phyloP scores from a whole-genome alignment of 2,797 vertebrate genomes.

The Caiman crocodilus region DNA sequence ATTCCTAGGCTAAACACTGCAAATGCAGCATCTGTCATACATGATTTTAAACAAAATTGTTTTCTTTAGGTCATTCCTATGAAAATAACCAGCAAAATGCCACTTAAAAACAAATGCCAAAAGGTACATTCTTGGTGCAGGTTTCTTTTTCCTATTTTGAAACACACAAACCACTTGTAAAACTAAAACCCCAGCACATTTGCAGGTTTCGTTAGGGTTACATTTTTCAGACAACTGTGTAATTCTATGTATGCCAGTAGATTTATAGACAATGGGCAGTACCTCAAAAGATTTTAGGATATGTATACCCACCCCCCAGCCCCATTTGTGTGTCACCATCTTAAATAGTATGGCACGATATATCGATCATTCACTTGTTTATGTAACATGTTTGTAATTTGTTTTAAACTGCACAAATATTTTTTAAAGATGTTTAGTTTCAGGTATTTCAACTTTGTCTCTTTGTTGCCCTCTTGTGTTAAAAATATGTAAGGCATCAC shows the following conservation, averaged over 20 bases:
- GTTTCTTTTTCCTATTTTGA: background rate
- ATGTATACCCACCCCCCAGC: background rate
- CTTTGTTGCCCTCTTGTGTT: constrained; percentile 81
- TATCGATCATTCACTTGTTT: constrained; percentile 63
- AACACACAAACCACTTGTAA: rapidly evolving
- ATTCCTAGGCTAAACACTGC: too few relatives aligned
- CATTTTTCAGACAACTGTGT: background rate
- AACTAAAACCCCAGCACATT: background rate
- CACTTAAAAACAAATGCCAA: background rate
- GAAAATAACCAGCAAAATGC: background rate
- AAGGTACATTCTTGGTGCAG: rapidly evolving
- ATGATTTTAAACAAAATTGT: too few relatives aligned
- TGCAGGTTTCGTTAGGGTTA: background rate
- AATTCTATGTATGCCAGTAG: constrained; percentile 13
- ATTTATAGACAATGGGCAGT: background rate
- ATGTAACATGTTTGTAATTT: constrained; percentile 79
- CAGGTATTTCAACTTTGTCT: constrained; percentile 51
- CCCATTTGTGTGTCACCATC: background rate
- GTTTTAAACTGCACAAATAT: constrained; percentile 69
- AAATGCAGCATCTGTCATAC: too few relatives aligned
- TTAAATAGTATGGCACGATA: constrained; percentile 62
- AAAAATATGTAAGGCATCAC: constrained; percentile 46
- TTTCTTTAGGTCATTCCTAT: too few relatives aligned
- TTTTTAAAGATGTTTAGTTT: constrained; percentile 60
- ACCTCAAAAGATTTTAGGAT: background rate